phyloP scores from a whole-genome alignment of 2,888 invertebrate genomes.

The Argyresthia albistria region DNA sequence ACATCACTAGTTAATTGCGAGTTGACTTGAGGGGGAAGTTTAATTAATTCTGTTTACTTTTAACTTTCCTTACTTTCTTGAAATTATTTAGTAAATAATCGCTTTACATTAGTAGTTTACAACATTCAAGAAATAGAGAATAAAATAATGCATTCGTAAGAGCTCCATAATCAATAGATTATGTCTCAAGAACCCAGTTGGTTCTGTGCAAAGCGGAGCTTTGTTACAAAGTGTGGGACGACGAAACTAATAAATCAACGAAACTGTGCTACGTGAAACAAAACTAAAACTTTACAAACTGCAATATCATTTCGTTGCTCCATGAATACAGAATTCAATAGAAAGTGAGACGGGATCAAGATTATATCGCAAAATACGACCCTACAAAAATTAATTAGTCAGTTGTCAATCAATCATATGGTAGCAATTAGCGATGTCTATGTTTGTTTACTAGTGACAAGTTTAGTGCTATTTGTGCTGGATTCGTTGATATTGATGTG shows the following conservation, averaged over 20 bases:
- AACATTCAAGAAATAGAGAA: no score
- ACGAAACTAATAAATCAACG: background rate
- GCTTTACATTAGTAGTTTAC: no score
- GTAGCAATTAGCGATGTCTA: slow-evolving; percentile 63
- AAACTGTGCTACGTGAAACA: background rate
- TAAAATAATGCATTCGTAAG: no score
- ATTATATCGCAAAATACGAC: no score
- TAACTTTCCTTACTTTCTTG: background rate
- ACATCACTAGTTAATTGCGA: slow-evolving; percentile 3
- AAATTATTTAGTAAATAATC: no score
- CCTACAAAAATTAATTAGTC: slow-evolving; percentile 11
- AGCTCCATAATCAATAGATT: background rate
- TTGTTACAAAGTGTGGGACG: background rate
- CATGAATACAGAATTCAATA: no score
- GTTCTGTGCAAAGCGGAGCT: background rate
- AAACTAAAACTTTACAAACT: no score
- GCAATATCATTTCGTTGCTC: no score
- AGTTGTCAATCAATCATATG: slow-evolving; percentile 65
- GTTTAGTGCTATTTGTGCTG: slow-evolving; percentile 16
- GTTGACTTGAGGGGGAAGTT: slow-evolving; percentile 4
- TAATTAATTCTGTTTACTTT: slow-evolving; percentile 5
- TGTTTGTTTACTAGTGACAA: slow-evolving; percentile 64
- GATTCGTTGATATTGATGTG: slow-evolving; percentile 18
- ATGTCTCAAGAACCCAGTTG: background rate
- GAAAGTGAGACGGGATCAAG: no score